These are phyloP conservation scores for Coenonympha arcania DNA, from an alignment of 2,888 invertebrate species.

Conservation along the genomic window DNA sequence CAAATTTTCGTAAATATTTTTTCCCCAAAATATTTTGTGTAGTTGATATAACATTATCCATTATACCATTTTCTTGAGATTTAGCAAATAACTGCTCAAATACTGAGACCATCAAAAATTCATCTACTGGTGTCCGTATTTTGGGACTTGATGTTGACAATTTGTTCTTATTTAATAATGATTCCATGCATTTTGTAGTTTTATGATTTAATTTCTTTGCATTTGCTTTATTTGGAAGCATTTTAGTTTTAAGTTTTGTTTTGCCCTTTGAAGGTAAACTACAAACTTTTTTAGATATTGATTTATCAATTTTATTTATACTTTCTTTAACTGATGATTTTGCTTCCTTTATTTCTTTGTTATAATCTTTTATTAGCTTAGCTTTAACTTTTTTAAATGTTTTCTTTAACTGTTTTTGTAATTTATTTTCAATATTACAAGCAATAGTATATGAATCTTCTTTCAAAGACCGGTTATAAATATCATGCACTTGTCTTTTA, in stretches of 20 bases:
- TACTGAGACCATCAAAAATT: slow-evolving; percentile 42
- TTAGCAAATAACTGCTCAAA: slow-evolving; percentile 46
- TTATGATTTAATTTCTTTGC: neutral
- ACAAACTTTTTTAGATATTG: neutral
- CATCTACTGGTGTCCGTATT: slow-evolving; percentile 34
- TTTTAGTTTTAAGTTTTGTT: neutral
- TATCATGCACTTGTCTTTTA: slow-evolving; percentile 25
- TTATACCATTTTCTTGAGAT: slow-evolving; percentile 39
- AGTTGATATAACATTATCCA: slow-evolving; percentile 32
- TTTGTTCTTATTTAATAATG: neutral
- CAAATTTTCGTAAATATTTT: slow-evolving; percentile 20
- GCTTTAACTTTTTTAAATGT: slow-evolving; percentile 40
- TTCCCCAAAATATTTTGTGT: slow-evolving; percentile 29
- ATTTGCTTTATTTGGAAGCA: too few relatives aligned
- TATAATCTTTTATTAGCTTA: slow-evolving; percentile 36
- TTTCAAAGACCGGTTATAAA: slow-evolving; percentile 34
- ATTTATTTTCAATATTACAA: slow-evolving; percentile 35
- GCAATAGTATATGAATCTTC: slow-evolving; percentile 35
- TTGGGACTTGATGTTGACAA: slow-evolving; percentile 11
- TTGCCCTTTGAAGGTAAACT: neutral
- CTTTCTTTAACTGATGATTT: slow-evolving; percentile 31
- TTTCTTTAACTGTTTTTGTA: slow-evolving; percentile 41
- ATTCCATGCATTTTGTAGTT: neutral
- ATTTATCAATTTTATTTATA: slow-evolving; percentile 11
- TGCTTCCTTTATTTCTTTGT: slow-evolving; percentile 32